These are phyloP conservation scores for Allygus modestus DNA, from an alignment of 2,888 invertebrate species.

Conservation along the genomic window DNA sequence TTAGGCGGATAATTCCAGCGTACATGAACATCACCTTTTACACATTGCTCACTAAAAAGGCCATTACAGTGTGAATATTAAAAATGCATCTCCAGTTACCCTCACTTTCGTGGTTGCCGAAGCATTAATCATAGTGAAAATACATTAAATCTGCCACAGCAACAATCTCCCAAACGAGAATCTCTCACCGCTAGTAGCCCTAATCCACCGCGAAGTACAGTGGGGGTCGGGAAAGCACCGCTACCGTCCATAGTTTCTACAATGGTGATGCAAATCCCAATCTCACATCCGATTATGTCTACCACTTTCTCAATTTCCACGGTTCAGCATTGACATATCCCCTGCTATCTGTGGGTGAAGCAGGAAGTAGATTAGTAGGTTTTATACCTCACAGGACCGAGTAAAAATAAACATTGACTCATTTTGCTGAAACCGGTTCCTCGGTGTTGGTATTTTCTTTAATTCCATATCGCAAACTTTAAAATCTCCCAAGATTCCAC, in stretches of 20 bases:
- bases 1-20: no score
- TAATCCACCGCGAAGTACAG: background rate
- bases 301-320: constrained; percentile 8
- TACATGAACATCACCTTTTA: no score
- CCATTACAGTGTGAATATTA: no score
- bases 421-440: no score
- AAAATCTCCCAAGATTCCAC: no score
- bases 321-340: background rate
- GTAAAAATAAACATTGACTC: no score
- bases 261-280: constrained; percentile 16
- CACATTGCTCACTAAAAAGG: no score
- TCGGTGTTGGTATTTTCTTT: no score
- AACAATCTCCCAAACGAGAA: background rate
- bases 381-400: no score
- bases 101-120: no score
- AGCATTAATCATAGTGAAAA: background rate
- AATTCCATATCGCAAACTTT: no score
- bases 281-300: constrained; percentile 10
- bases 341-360: background rate
- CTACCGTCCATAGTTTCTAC: constrained; percentile 6
- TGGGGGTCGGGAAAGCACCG: background rate
- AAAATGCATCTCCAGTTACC: no score
- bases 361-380: background rate
- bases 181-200: background rate
- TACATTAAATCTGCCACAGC: background rate